Conservation (phyloP, 2,797 vertebrate genomes). For the Prionace glauca region DNA sequence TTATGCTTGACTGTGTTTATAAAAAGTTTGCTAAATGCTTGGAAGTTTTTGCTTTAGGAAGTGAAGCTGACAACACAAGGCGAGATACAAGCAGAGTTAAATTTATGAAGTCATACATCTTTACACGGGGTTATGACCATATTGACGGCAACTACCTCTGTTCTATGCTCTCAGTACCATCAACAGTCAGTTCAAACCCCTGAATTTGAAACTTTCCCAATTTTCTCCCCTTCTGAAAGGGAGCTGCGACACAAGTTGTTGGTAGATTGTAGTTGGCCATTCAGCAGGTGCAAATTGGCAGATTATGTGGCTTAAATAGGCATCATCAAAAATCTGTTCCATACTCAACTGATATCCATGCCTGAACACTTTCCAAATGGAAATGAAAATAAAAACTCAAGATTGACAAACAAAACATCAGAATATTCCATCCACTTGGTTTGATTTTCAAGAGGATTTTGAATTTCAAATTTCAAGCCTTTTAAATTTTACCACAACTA, state of each 20-base stretch:
- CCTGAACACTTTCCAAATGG: neutral
- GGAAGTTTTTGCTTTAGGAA: neutral
- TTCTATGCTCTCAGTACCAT: neutral
- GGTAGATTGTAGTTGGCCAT: neutral
- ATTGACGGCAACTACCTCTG: neutral
- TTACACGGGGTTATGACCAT: neutral
- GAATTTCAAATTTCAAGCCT: neutral
- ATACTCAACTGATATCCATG: neutral
- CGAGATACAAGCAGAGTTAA: neutral
- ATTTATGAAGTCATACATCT: neutral
- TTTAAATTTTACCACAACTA: neutral
- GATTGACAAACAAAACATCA: neutral
- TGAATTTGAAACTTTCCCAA: neutral
- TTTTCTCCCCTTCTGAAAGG: neutral
- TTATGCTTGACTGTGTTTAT: neutral
- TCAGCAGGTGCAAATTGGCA: neutral
- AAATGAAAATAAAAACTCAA: constrained; percentile 37
- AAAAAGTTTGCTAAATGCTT: neutral
- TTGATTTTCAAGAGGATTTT: neutral
- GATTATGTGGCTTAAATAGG: neutral
- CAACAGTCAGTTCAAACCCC: neutral
- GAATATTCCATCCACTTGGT: neutral
- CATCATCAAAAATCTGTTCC: neutral
- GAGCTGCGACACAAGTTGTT: neutral
- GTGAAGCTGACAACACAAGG: neutral